Evolutionary conservation across 2,113 vertebrate genomes (phyloP).

Genomic region (Elgaria multicarinata): DNA sequence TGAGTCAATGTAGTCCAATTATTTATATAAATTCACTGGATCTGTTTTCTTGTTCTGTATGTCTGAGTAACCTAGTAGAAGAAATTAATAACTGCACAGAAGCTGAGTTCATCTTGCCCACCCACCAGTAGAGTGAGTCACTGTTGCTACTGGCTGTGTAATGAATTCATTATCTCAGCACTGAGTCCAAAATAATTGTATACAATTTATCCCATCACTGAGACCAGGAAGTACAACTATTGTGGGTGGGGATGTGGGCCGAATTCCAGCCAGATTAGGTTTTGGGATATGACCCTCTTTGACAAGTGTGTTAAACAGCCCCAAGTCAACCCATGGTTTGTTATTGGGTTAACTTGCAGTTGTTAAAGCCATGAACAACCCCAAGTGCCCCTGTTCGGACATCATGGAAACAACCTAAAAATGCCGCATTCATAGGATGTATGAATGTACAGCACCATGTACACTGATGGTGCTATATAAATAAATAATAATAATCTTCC

Average conservation of each 20-base stretch:
- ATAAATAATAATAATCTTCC: no score
- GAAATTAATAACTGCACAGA: not conserved
- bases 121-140: slow-evolving; percentile 6
- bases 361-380: no score
- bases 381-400: no score
- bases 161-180: not conserved
- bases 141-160: not conserved
- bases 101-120: slow-evolving; percentile 17
- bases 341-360: no score
- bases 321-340: no score
- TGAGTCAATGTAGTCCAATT: not conserved
- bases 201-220: not conserved
- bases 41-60: not conserved
- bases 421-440: no score
- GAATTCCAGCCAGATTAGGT: not conserved
- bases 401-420: no score
- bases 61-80: slow-evolving; percentile 17
- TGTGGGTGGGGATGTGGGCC: no score
- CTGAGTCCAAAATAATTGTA: not conserved
- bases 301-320: not conserved
- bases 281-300: not conserved
- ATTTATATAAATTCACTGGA: not conserved
- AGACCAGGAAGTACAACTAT: not conserved
- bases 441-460: no score
- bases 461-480: no score